phyloP scores from a whole-genome alignment of 2,797 vertebrate species.

The Pampus argenteus region DNA sequence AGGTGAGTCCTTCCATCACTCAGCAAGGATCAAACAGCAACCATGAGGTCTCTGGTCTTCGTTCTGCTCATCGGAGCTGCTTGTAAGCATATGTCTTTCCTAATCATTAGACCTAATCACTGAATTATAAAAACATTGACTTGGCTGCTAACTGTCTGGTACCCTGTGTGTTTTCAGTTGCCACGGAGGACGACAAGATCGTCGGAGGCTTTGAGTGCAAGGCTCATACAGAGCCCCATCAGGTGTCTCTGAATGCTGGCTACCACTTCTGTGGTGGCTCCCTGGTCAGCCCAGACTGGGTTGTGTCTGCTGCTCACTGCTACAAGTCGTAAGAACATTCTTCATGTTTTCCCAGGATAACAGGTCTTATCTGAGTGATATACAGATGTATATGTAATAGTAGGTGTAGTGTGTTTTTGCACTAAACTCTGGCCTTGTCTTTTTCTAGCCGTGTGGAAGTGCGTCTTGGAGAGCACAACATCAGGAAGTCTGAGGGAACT shows the following conservation, averaged over 20 bases:
- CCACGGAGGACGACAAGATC: slow-evolving; percentile 77
- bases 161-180: slow-evolving; percentile 52
- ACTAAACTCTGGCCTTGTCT: slow-evolving; percentile 28
- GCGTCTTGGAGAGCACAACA: slow-evolving; percentile 86
- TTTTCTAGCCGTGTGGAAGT: slow-evolving; percentile 83
- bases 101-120: not conserved
- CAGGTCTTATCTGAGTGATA: too few species aligned
- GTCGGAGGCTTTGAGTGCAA: slow-evolving; percentile 79
- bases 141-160: not conserved
- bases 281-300: slow-evolving; percentile 76
- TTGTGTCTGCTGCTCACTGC: slow-evolving; percentile 83
- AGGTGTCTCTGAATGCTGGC: slow-evolving; percentile 77
- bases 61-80: slow-evolving; percentile 82
- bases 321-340: slow-evolving; percentile 63
- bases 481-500: slow-evolving; percentile 67
- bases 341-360: not conserved
- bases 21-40: slow-evolving; percentile 65
- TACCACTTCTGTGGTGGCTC: slow-evolving; percentile 80
- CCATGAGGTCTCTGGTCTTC: slow-evolving; percentile 77
- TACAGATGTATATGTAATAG: too few species aligned
- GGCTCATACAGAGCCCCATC: slow-evolving; percentile 68
- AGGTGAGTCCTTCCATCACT: slow-evolving; percentile 26
- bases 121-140: not conserved
- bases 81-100: slow-evolving; percentile 65
- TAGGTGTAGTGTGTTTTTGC: not conserved